phyloP scores from a whole-genome alignment of 2,888 invertebrate genomes.

The Cyrtodaria siliqua region DNA sequence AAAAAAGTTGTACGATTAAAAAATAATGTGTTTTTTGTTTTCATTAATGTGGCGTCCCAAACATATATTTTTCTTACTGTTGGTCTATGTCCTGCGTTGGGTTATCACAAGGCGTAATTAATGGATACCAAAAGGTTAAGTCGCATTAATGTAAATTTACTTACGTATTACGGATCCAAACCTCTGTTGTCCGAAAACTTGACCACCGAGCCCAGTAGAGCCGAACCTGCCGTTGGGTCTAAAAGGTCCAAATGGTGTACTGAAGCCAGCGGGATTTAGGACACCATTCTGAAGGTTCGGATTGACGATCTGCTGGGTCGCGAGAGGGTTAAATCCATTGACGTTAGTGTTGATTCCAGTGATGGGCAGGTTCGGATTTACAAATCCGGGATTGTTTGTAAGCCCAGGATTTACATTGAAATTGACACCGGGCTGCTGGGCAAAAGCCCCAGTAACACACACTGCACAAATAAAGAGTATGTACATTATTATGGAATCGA shows the following conservation, averaged over 20 bases:
- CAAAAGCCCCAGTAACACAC: constrained; percentile 10
- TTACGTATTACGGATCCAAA: background rate
- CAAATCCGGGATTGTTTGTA: background rate
- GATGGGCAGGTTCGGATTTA: no score
- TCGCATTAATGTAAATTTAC: no score
- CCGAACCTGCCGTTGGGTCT: constrained; percentile 16
- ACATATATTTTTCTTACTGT: no score
- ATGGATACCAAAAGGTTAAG: no score
- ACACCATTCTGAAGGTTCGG: constrained; percentile 2
- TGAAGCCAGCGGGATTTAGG: constrained; percentile 14
- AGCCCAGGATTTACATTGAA: background rate
- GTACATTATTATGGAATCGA: background rate
- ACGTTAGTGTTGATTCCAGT: no score
- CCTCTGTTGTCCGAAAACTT: constrained; percentile 1
- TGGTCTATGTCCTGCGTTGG: no score
- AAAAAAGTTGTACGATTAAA: no score
- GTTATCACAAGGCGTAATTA: no score
- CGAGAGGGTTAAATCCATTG: constrained; percentile 6
- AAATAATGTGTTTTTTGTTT: no score
- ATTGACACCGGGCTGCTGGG: constrained; percentile 6
- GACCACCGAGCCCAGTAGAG: constrained; percentile 10
- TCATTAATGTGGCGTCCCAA: no score
- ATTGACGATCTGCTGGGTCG: constrained; percentile 1
- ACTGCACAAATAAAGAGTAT: background rate
- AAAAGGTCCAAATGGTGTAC: constrained; percentile 31